Conservation (phyloP, 1,140 invertebrate genomes). For the Dufourea novaeangliae region DNA sequence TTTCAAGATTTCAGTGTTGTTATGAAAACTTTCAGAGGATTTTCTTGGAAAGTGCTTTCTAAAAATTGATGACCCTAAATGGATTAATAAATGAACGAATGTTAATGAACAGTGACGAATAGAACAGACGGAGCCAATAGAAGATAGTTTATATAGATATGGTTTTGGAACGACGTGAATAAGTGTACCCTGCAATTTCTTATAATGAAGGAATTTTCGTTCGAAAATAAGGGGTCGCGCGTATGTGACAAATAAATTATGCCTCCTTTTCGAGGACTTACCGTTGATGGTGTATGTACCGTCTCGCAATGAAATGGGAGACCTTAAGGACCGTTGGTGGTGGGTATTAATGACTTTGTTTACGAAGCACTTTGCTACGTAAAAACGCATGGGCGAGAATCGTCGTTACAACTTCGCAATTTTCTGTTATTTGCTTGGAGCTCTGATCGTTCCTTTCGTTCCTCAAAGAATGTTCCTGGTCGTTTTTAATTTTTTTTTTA, state of each 20-base stretch:
- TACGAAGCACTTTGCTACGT: not conserved
- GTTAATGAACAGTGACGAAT: too few species aligned
- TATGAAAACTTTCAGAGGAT: too few species aligned
- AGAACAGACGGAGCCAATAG: too few species aligned
- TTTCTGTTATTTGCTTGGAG: not conserved
- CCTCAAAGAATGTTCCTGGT: too few species aligned
- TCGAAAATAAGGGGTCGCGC: too few species aligned
- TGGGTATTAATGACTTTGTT: slow-evolving; percentile 14
- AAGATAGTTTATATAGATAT: too few species aligned
- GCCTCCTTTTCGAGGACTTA: not conserved
- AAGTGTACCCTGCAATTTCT: not conserved
- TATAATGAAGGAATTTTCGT: slow-evolving; percentile 12
- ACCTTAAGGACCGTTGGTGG: slow-evolving; percentile 15
- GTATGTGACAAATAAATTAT: not conserved
- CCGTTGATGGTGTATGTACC: not conserved
- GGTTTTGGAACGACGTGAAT: not conserved
- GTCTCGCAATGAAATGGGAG: not conserved
- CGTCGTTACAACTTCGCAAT: not conserved
- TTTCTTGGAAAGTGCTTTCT: too few species aligned
- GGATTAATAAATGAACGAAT: too few species aligned
- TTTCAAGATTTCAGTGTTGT: too few species aligned
- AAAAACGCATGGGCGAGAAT: not conserved
- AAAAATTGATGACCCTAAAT: too few species aligned
- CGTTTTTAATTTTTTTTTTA: too few species aligned
- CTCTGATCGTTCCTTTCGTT: too few species aligned